Evolutionary conservation across 2,797 vertebrate genomes (phyloP), one percentile per base, ranked within the genome.

Genomic region (Helostoma temminkii): DNA sequence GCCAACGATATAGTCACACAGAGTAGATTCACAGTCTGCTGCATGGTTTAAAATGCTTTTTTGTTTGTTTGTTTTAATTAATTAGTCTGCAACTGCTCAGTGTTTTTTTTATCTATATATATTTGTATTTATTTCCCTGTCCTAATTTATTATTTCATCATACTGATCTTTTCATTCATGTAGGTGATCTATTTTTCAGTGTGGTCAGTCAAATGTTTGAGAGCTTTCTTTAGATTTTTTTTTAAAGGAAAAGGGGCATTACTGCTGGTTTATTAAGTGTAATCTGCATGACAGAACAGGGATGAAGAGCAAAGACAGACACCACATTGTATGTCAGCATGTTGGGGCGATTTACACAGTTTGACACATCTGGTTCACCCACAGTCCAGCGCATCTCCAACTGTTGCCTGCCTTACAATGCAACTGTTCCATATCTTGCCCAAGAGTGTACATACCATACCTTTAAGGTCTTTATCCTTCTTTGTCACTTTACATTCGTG

Each of bases 401-500:
- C 75, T 49, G 43, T 47, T 66, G 43, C 26, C 55, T n/a, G 55
- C 85, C 69, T 89, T 90, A 88, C 81, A 91, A 28, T 61, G 69
- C 71, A 85, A 90, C 74, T 73, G 80, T 91, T 93, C 88, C 92
- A 78, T 92, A 81, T 88, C 91, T 73, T 83, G 67, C 73, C 41
- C 67, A 71, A 63, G 77, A 87, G 82, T 42, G 48, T 68, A 66
- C 88, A 87, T 83, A 81, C 76, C 84, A 26, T 71, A 64, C 30
- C 42, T 69, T 49, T 25, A 80, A 82, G 60, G 54, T 69, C 47
- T 83, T 54, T 39, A 65, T 77, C 52, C 52, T 68, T 69, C 56
- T 56, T 70, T 36, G 76, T 64, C 56, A 59, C 19, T 69, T 67
- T 50, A 43, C 37, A 84, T 49, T 19, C 54, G 26, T 59, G 72